Percentiles rank a stretch among this genome's conserved stretches.
These are phyloP conservation scores for Hydractinia symbiolongicarpus DNA, from an alignment of 30 jellyfish, hydroid and myxozoan species.

Conservation along the genomic window DNA sequence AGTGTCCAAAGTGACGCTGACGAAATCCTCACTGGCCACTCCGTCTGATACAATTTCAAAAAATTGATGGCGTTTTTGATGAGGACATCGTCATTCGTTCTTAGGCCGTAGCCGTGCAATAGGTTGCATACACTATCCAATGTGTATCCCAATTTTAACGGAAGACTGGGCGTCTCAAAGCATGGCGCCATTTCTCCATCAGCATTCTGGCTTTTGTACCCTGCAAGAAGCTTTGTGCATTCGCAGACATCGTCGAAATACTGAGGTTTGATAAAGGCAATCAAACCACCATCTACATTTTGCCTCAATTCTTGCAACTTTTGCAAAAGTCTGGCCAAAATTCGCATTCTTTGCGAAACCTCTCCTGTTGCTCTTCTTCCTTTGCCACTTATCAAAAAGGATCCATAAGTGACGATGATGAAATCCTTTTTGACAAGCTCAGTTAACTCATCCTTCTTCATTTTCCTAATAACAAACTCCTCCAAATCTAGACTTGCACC, in stretches of 20 bases:
- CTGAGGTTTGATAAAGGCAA: neutral
- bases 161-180: conserved; percentile 23
- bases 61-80: conserved; percentile 6
- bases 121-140: conserved; percentile 5
- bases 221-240: conserved; percentile 17
- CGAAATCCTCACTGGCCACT: conserved; percentile 23
- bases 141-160: conserved; percentile 26
- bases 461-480: neutral
- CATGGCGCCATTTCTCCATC: conserved; percentile 21
- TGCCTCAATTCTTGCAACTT: neutral
- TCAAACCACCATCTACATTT: neutral
- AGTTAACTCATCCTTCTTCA: neutral
- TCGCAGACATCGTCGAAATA: conserved; percentile 19
- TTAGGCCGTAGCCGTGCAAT: conserved; percentile 18
- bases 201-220: conserved; percentile 1
- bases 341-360: neutral
- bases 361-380: neutral
- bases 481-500: neutral
- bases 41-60: conserved; percentile 2
- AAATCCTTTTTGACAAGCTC: neutral
- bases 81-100: conserved; percentile 8
- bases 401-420: neutral
- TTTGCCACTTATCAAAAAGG: neutral
- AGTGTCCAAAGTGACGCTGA: conserved; percentile 26
- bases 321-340: neutral